A percentile compares a stretch with the other conserved stretches of the same genome.
These are phyloP conservation scores for Drosophila orena DNA, from an alignment of 1,140 invertebrate genomes.

Conservation along the genomic window DNA sequence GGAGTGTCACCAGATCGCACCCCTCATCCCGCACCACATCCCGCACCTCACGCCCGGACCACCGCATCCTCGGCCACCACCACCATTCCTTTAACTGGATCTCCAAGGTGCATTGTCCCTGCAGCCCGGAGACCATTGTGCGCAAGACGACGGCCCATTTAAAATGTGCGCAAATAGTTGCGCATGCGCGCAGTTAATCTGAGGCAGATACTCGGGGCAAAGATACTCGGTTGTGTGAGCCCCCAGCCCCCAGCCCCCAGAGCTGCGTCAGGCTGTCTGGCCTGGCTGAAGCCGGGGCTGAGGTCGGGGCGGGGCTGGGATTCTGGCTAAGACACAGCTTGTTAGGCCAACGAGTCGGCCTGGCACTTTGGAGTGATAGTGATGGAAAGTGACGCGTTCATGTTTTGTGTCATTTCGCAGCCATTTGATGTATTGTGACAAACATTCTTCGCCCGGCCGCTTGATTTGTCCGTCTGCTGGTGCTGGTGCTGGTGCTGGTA, in stretches of 20 bases:
- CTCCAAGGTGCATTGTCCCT: constrained; percentile 69
- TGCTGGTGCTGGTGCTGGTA: background rate
- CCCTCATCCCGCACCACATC: constrained; percentile 10
- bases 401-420: constrained; percentile 84
- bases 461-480: background rate
- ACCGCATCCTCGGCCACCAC: background rate
- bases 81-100: constrained; percentile 13
- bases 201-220: constrained; percentile 7
- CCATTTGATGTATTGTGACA: constrained; percentile 84
- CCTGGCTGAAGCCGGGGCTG: constrained; percentile 11
- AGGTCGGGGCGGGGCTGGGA: background rate
- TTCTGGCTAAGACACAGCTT: constrained; percentile 14
- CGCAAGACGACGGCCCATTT: constrained; percentile 71
- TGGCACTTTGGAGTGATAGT: constrained; percentile 84
- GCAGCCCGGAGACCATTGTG: constrained; percentile 38
- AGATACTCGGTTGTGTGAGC: background rate
- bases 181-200: constrained; percentile 82
- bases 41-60: background rate
- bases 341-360: constrained; percentile 49
- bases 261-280: constrained; percentile 73
- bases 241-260: background rate
- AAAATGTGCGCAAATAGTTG: constrained; percentile 82
- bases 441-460: constrained; percentile 70
- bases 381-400: constrained; percentile 85
- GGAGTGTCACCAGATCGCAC: constrained; percentile 64